These are phyloP conservation scores for Tinea trinotella DNA, from an alignment of 2,888 invertebrate genomes.

Conservation along the genomic window DNA sequence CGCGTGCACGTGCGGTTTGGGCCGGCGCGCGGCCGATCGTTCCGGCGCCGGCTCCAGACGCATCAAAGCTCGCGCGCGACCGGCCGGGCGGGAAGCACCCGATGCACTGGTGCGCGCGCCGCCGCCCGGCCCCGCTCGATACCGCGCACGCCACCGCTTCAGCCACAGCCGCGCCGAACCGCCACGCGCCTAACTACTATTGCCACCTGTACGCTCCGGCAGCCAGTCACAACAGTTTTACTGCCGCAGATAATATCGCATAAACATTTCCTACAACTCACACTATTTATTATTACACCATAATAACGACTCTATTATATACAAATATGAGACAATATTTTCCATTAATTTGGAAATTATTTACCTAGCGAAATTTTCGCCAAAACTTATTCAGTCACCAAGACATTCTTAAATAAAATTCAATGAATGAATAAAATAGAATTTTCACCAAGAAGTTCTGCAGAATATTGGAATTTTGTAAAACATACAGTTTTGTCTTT, in stretches of 20 bases:
- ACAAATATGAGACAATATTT: background rate
- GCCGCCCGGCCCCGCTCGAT: conserved; percentile 35
- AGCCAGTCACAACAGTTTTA: conserved; percentile 46
- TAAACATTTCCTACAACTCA: conserved; percentile 27
- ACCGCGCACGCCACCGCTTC: conserved; percentile 39
- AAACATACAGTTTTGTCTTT: background rate
- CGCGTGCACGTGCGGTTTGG: conserved; percentile 21
- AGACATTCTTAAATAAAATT: background rate
- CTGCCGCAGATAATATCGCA: conserved; percentile 19
- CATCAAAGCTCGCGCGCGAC: conserved; percentile 37
- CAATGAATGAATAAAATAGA: too few species aligned
- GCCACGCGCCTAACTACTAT: conserved; percentile 39
- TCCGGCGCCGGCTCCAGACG: conserved; percentile 33
- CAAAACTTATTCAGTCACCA: background rate
- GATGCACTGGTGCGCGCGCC: conserved; percentile 48
- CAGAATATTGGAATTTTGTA: too few species aligned
- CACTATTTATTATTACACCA: background rate
- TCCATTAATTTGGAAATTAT: background rate
- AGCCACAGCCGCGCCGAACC: conserved; percentile 32
- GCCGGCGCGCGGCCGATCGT: conserved; percentile 42
- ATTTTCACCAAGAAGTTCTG: too few species aligned
- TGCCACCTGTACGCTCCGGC: conserved; percentile 59
- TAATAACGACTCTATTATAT: conserved; percentile 5
- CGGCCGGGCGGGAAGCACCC: conserved; percentile 41
- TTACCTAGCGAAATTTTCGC: background rate